phyloP scores from a whole-genome alignment of 1,140 invertebrate species.

The Drosophila melanica region DNA sequence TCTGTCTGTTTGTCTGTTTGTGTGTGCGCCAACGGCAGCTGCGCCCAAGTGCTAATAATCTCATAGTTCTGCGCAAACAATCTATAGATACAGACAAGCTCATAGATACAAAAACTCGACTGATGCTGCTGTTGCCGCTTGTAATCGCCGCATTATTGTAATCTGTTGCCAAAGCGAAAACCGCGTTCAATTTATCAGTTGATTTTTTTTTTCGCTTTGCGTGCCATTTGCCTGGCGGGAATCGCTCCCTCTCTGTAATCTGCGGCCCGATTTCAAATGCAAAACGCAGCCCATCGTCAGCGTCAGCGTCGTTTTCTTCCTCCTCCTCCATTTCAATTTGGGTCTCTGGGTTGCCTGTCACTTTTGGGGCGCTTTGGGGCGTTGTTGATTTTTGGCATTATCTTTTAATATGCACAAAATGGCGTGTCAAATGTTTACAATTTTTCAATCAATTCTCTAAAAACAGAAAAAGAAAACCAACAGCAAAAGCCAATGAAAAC shows the following conservation, averaged over 20 bases:
- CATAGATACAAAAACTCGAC: constrained; percentile 11
- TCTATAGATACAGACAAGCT: constrained; percentile 58
- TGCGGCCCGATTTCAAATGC: constrained; percentile 55
- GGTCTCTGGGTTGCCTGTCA: constrained; percentile 16
- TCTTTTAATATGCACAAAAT: constrained; percentile 77
- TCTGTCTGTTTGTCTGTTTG: constrained; percentile 26
- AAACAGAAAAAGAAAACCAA: constrained; percentile 5
- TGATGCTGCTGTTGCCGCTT: constrained; percentile 34
- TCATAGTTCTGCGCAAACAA: constrained; percentile 77
- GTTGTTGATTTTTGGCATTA: constrained; percentile 74
- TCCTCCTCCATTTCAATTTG: constrained; percentile 13
- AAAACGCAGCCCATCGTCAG: constrained; percentile 39
- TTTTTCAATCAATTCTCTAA: constrained; percentile 72
- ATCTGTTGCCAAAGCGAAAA: constrained; percentile 61
- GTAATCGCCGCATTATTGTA: constrained; percentile 75
- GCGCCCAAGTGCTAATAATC: constrained; percentile 81
- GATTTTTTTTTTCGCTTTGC: constrained; percentile 43
- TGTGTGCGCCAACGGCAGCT: constrained; percentile 54
- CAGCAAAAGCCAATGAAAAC: constrained; percentile 12
- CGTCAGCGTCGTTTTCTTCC: neutral
- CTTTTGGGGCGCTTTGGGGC: constrained; percentile 34
- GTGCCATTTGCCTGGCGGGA: constrained; percentile 55
- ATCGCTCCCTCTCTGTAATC: neutral
- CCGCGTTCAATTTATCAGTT: constrained; percentile 19
- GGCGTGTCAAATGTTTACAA: constrained; percentile 75